A percentile compares a stretch with the other conserved stretches of the same genome.
Conservation (phyloP, 37 sponge, comb jelly and placozoan species). For the Amphimedon queenslandica region DNA sequence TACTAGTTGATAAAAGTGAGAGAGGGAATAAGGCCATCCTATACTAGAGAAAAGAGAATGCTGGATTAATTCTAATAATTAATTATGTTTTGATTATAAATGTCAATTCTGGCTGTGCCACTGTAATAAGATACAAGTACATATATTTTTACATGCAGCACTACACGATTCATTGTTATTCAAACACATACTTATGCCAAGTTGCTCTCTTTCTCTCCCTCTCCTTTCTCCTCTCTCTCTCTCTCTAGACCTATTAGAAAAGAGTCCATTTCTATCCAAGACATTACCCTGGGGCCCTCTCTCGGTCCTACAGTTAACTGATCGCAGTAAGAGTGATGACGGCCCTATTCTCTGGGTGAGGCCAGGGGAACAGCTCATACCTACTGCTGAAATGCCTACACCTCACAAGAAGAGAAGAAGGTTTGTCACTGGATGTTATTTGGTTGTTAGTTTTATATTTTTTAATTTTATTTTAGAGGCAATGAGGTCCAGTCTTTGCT, state of each 20-base stretch:
- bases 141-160: too few species aligned
- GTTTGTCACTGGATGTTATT: not conserved
- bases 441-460: not conserved
- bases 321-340: conserved; percentile 79
- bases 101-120: too few species aligned
- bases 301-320: conserved; percentile 45
- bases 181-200: too few species aligned
- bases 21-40: too few species aligned
- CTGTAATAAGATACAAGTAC: too few species aligned
- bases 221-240: not conserved
- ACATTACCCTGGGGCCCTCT: conserved; percentile 90
- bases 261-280: conserved; percentile 60
- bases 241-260: conserved; percentile 62
- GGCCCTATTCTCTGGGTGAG: conserved; percentile 97
- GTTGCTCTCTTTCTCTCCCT: not conserved
- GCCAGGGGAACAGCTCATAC: conserved; percentile 94
- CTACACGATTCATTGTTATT: too few species aligned
- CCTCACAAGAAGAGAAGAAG: conserved; percentile 44
- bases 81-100: too few species aligned
- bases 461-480: not conserved
- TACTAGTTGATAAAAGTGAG: too few species aligned
- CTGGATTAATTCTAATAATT: too few species aligned
- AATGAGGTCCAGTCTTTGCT: conserved; percentile 45
- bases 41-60: too few species aligned
- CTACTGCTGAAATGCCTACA: conserved; percentile 42